These are phyloP conservation scores for Sipha flava DNA, from an alignment of 1,140 invertebrate species.

Conservation along the genomic window DNA sequence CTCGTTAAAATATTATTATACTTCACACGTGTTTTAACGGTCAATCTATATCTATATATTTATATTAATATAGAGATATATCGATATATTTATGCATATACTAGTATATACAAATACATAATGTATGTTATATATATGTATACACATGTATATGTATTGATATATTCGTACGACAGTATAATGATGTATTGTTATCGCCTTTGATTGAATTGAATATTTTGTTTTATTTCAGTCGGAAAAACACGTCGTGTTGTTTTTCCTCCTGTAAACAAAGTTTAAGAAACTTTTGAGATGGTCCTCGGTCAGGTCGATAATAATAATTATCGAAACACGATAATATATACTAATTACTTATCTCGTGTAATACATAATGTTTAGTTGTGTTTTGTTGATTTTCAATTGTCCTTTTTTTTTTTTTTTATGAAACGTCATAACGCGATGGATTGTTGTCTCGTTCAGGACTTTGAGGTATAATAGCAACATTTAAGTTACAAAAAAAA, in stretches of 20 bases:
- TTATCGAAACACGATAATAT: slow-evolving; percentile 5
- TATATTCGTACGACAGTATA: not conserved
- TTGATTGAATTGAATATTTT: not conserved
- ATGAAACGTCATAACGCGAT: slow-evolving; percentile 27
- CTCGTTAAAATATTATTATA: slow-evolving; percentile 23
- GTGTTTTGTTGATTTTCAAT: slow-evolving; percentile 11
- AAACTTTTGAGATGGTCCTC: slow-evolving; percentile 98
- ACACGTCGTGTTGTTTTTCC: slow-evolving; percentile 9
- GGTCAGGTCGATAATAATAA: slow-evolving; percentile 41
- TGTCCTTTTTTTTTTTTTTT: slow-evolving; percentile 33
- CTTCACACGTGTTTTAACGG: slow-evolving; percentile 28
- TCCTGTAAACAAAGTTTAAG: slow-evolving; percentile 51
- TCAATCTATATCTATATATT: not conserved
- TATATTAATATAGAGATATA: slow-evolving; percentile 10
- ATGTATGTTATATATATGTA: not conserved
- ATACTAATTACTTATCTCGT: not conserved
- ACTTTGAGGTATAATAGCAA: slow-evolving; percentile 27
- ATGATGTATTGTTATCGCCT: not conserved
- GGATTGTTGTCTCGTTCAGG: slow-evolving; percentile 30
- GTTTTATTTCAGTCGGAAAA: slow-evolving; percentile 21
- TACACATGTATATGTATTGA: not conserved
- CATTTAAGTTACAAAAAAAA: not conserved
- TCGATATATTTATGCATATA: not conserved
- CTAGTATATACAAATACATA: not conserved
- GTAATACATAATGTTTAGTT: not conserved